Evolutionary conservation across 2,113 vertebrate genomes (phyloP).

Genomic region (Dascyllus trimaculatus): DNA sequence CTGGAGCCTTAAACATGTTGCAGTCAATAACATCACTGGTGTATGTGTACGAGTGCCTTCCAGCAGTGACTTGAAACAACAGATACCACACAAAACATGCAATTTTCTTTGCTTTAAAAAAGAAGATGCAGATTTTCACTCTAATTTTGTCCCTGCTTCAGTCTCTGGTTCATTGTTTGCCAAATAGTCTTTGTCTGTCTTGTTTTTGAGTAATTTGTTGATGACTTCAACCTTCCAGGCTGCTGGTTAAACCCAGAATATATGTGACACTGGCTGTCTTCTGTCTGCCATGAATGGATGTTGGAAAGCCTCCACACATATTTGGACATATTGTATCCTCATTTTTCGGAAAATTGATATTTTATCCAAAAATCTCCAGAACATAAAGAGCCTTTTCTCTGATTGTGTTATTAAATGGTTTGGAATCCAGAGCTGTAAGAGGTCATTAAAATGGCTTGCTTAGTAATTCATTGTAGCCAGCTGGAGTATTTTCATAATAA

Average conservation of each 20-base stretch:
- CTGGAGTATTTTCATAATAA: not conserved
- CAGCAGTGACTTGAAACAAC: too few relatives aligned
- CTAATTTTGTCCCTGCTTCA: constrained; percentile 20
- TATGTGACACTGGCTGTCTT: not conserved
- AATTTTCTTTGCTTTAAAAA: too few relatives aligned
- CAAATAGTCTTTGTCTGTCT: not conserved
- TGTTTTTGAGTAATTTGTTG: not conserved
- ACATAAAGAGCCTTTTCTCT: not conserved
- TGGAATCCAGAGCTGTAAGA: not conserved
- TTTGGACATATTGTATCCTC: not conserved
- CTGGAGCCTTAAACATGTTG: too few relatives aligned
- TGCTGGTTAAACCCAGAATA: constrained; percentile 1
- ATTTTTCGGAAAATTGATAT: too few relatives aligned
- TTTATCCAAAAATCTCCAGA: too few relatives aligned
- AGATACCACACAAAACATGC: too few relatives aligned
- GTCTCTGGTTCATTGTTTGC: constrained; percentile 14
- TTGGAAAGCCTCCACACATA: not conserved
- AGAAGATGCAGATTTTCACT: not conserved
- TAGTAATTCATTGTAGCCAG: not conserved
- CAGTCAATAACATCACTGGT: too few relatives aligned
- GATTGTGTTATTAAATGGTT: not conserved
- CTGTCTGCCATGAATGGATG: not conserved
- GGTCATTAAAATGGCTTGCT: not conserved
- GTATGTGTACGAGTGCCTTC: too few relatives aligned
- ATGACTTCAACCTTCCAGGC: constrained; percentile 2